A percentile compares a stretch with the other conserved stretches of the same genome.
Conservation (phyloP, 2,113 vertebrate species). For the Mobula birostris region DNA sequence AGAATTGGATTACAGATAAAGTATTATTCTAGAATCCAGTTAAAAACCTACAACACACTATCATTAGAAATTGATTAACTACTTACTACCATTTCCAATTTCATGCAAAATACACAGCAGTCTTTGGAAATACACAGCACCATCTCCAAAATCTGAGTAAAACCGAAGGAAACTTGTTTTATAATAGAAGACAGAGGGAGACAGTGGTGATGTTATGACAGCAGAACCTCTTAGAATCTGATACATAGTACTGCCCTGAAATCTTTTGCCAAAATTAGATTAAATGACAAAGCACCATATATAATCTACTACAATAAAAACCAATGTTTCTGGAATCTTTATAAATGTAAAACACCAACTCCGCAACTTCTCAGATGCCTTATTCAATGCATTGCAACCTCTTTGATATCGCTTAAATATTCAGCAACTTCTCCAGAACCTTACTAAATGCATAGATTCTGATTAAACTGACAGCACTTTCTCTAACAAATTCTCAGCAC, state of each 20-base stretch:
- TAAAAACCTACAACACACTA: neutral
- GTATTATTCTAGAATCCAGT: neutral
- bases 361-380: too few species aligned
- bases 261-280: too few species aligned
- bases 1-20: neutral
- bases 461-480: neutral
- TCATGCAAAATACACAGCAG: neutral
- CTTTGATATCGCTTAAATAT: neutral
- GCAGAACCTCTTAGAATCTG: neutral
- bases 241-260: neutral
- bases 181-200: too few species aligned
- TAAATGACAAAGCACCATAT: too few species aligned
- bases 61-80: neutral
- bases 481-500: neutral
- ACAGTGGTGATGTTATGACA: too few species aligned
- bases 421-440: neutral
- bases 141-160: neutral
- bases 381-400: too few species aligned
- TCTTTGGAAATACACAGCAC: neutral
- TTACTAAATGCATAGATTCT: neutral
- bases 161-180: too few species aligned
- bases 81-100: neutral
- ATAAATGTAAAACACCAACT: neutral
- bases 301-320: too few species aligned
- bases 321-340: neutral